Conservation (phyloP, 2,888 invertebrate species). For the Elmis aenea region DNA sequence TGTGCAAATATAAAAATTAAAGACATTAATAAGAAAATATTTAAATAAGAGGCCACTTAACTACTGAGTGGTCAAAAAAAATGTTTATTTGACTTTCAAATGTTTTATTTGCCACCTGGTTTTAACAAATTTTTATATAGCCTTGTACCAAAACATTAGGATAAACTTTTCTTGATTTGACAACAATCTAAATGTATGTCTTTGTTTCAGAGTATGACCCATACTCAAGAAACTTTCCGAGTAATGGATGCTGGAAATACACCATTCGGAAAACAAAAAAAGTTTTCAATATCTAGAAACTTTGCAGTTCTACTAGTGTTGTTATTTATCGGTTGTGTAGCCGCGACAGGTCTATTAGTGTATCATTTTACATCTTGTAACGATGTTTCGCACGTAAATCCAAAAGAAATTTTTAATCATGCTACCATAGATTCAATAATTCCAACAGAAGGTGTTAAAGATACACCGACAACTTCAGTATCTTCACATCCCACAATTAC, state of each 20-base stretch:
- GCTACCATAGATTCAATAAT: slow-evolving; percentile 3
- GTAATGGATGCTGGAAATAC: slow-evolving; percentile 43
- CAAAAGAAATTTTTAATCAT: slow-evolving; percentile 26
- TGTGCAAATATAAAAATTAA: too few species aligned
- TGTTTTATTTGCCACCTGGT: too few species aligned
- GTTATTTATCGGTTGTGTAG: slow-evolving; percentile 60
- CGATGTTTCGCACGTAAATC: too few species aligned
- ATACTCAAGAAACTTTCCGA: slow-evolving; percentile 29
- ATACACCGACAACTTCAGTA: slow-evolving; percentile 47
- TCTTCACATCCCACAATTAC: slow-evolving; percentile 6
- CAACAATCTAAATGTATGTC: too few species aligned
- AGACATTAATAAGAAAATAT: too few species aligned
- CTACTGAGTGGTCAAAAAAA: too few species aligned
- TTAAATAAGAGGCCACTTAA: too few species aligned
- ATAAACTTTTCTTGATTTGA: too few species aligned
- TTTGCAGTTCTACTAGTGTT: slow-evolving; percentile 58
- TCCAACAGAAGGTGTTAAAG: slow-evolving; percentile 2
- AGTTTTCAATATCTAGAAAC: slow-evolving; percentile 61
- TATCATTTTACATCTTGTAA: slow-evolving; percentile 71
- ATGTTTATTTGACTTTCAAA: too few species aligned
- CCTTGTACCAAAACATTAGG: too few species aligned
- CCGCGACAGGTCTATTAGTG: slow-evolving; percentile 69
- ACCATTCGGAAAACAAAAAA: slow-evolving; percentile 60
- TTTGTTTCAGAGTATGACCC: slow-evolving; percentile 31
- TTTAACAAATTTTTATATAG: too few species aligned